These are phyloP conservation scores for Caenorhabditis wallacei DNA, from an alignment of 2,888 invertebrate genomes.

Conservation along the genomic window DNA sequence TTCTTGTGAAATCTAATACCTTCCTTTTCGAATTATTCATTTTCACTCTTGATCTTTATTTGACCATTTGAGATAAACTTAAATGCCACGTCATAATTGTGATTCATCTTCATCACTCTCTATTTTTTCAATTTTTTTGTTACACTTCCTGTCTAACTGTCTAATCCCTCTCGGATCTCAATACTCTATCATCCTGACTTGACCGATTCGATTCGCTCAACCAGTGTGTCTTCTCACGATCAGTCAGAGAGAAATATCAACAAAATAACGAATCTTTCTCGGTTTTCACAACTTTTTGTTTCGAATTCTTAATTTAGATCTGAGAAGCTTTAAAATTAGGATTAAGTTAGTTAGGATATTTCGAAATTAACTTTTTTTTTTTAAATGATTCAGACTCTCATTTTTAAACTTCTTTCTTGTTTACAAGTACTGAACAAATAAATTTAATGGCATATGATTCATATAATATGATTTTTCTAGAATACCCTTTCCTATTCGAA, in stretches of 20 bases:
- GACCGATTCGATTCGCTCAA: slow-evolving; percentile 60
- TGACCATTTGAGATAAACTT: too few species aligned
- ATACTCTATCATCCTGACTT: slow-evolving; percentile 19
- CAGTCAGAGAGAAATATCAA: slow-evolving; percentile 46
- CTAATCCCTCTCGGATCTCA: slow-evolving; percentile 35
- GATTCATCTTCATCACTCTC: slow-evolving; percentile 8
- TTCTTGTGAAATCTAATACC: too few species aligned
- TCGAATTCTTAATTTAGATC: background rate
- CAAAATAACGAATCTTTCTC: background rate
- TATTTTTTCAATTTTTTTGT: slow-evolving; percentile 27
- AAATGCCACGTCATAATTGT: slow-evolving; percentile 4
- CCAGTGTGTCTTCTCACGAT: slow-evolving; percentile 39
- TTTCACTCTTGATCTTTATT: background rate
- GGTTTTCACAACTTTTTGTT: background rate
- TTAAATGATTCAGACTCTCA: too few species aligned
- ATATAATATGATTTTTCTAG: too few species aligned
- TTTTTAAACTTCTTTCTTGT: too few species aligned
- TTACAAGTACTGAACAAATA: too few species aligned
- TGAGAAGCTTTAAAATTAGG: too few species aligned
- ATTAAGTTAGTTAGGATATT: too few species aligned
- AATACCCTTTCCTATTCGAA: too few species aligned
- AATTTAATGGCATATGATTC: too few species aligned
- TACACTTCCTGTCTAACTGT: slow-evolving; percentile 43
- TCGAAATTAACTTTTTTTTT: too few species aligned
- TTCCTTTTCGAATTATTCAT: background rate